Evolutionary conservation across 2,888 invertebrate species (phyloP).

Genomic region (Philereme transversata): DNA sequence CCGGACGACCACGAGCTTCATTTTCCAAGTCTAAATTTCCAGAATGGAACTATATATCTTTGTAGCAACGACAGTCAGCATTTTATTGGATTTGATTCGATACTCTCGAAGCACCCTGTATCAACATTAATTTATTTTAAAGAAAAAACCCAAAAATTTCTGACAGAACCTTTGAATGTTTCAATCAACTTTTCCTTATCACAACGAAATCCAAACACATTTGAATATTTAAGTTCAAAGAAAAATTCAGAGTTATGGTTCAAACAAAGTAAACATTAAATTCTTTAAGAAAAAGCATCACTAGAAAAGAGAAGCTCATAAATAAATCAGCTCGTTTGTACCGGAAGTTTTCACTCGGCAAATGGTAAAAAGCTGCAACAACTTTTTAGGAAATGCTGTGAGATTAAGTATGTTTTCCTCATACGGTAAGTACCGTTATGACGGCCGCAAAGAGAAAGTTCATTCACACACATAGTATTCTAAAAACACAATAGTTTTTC

Average conservation of each 20-base stretch:
- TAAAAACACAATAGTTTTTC: no score
- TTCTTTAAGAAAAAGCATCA: constrained; percentile 34
- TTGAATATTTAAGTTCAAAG: neutral
- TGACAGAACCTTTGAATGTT: neutral
- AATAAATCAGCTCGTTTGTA: constrained; percentile 46
- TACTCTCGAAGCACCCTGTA: no score
- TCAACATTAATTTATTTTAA: no score
- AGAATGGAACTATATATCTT: no score
- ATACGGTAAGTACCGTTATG: neutral
- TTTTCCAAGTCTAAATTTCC: no score
- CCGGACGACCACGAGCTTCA: no score
- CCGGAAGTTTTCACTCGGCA: constrained; percentile 40
- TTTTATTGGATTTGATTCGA: no score
- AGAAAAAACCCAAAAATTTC: neutral
- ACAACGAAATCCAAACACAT: neutral
- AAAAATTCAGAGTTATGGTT: neutral
- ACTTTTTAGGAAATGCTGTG: constrained; percentile 30
- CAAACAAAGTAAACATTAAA: constrained; percentile 12
- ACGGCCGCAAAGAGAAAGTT: no score
- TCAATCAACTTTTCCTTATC: neutral
- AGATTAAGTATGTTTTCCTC: neutral
- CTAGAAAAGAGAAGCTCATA: constrained; percentile 40
- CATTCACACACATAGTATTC: no score
- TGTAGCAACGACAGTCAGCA: no score
- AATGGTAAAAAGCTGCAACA: constrained; percentile 32